Conservation (phyloP, 2,113 vertebrate species). For the Sapajus apella region DNA sequence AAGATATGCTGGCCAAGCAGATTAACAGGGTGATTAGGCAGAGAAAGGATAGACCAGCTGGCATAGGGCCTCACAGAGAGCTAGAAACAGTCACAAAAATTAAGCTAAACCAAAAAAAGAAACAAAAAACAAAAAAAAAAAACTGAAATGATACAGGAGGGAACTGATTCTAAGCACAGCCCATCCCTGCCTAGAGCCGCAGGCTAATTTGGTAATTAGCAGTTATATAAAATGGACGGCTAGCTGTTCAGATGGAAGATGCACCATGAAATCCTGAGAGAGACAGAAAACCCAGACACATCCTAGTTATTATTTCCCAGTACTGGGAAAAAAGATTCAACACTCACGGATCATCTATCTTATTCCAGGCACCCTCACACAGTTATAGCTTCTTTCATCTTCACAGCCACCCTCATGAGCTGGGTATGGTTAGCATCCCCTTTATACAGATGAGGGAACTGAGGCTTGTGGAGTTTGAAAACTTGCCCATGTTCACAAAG, state of each 20-base stretch:
- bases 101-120: not conserved
- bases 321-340: not conserved
- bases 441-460: not conserved
- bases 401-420: not conserved
- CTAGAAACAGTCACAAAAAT: constrained; percentile 43
- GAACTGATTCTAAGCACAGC: not conserved
- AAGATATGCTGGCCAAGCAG: constrained; percentile 64
- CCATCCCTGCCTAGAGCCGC: not conserved
- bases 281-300: not conserved
- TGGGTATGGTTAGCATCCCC: not conserved
- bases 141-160: not conserved
- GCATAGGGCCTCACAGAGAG: not conserved
- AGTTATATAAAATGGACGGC: constrained; percentile 7
- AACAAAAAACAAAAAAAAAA: not conserved
- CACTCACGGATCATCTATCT: not conserved
- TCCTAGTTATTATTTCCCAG: not conserved
- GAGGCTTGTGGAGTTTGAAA: not conserved
- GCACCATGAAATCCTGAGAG: not conserved
- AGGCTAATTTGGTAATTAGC: constrained; percentile 44
- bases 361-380: not conserved
- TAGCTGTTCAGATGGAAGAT: not conserved
- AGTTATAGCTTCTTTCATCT: not conserved
- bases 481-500: not conserved
- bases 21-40: constrained; percentile 47
- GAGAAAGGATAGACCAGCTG: constrained; percentile 49